Evolutionary conservation across 2,888 invertebrate species (phyloP).

Genomic region (Apamea epomidion): DNA sequence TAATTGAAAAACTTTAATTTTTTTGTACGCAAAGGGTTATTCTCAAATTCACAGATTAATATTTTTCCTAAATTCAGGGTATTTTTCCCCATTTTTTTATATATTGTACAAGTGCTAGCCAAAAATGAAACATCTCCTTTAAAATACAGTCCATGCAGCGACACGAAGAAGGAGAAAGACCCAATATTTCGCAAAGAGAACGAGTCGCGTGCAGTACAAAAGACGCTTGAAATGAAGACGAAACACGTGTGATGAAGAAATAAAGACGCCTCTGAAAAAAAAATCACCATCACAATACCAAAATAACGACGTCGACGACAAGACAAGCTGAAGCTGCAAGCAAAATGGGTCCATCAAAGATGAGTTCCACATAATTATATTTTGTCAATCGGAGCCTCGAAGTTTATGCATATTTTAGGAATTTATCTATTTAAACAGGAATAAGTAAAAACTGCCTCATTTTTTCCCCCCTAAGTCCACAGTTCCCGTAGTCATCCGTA

Average conservation of each 20-base stretch:
- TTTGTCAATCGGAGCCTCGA: background rate
- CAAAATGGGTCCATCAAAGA: background rate
- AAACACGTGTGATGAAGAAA: background rate
- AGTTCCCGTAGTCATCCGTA: slow-evolving; percentile 22
- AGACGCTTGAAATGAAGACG: background rate
- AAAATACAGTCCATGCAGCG: too few species aligned
- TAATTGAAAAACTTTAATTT: too few species aligned
- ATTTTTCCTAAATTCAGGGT: too few species aligned
- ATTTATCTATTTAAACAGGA: background rate
- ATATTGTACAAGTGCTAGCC: too few species aligned
- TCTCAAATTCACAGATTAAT: too few species aligned
- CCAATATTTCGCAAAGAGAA: background rate
- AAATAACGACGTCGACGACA: background rate
- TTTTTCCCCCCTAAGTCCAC: background rate
- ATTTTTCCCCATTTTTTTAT: too few species aligned
- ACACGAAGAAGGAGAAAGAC: too few species aligned
- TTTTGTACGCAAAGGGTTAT: too few species aligned
- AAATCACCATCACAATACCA: background rate
- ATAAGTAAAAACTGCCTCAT: background rate
- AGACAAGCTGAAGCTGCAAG: background rate
- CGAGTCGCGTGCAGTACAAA: background rate
- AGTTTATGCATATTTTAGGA: background rate
- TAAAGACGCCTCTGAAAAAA: background rate
- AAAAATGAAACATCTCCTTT: too few species aligned
- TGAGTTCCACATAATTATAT: background rate